Evolutionary conservation across 2,888 invertebrate genomes (phyloP), one percentile per base, ranked within the genome.

Genomic region (Melikaiella ostensackeni): DNA sequence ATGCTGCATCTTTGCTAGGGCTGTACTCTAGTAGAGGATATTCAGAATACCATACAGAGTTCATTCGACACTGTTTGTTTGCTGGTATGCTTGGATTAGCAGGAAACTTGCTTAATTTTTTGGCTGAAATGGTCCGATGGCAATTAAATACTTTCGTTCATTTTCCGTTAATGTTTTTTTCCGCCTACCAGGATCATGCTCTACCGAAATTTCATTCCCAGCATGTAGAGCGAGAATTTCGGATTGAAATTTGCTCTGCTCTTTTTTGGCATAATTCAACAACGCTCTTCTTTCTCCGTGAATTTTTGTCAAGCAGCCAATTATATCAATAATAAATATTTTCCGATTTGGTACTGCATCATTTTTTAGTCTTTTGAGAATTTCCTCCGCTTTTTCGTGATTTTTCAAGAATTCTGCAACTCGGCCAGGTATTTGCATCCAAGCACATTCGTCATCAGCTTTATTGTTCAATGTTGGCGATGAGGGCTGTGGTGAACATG

Each of bases 331-430:
- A 21, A 64, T 1, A n/a, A 64, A 64, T 11, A 64, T 38, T 27
- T 24, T 64, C 5, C 21, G 35, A 33, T 64, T 27, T 30, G 64
- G 24, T 35, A n/a, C 21, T 59, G 1, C 8, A 16, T 27, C 7
- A 6, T 59, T 57, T n/a, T 66, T 61, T 38, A 66, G 38, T 42
- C 66, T 57, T 76, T 76, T 35, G 46, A 70, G 21, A 42, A 76
- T 13, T 42, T 46, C 42, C 6, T 46, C 6, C 5, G 19, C 42
- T 46, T 6, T 46, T 46, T 46, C 42, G 16, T 46, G 42, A 46
- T 46, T 46, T 46, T 4, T 46, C 19, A 46, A 6, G 6, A 19
- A 46, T 46, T 46, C 42, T 46, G 42, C 6, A 1, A 46, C 42
- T 46, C 42, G 42, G 2, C 42, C 42, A 46, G 16, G 19, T 46